A percentile compares a stretch with the other conserved stretches of the same genome.
Conservation (phyloP, 2,888 invertebrate genomes). For the Coleophora deauratella region DNA sequence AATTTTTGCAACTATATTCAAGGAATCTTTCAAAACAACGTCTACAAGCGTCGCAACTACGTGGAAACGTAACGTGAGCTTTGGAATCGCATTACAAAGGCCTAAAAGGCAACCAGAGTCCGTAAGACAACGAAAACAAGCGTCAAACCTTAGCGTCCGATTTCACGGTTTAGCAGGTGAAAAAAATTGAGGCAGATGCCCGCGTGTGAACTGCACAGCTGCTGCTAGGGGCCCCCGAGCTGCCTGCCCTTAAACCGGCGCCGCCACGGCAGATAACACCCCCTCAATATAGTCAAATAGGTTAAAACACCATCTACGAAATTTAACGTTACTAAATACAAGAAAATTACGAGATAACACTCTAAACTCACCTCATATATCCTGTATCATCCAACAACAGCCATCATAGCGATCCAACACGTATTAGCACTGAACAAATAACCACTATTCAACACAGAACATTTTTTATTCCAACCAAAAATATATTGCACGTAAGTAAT, state of each 20-base stretch:
- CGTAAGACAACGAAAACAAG: conserved; percentile 25
- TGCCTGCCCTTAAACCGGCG: conserved; percentile 34
- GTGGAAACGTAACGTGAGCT: conserved; percentile 12
- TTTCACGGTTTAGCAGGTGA: conserved; percentile 13
- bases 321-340: conserved; percentile 26
- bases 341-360: conserved; percentile 18
- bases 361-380: conserved; percentile 50
- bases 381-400: conserved; percentile 68
- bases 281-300: conserved; percentile 53
- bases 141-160: conserved; percentile 13
- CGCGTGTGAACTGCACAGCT: conserved; percentile 22
- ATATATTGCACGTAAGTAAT: conserved; percentile 61
- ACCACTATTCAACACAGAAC: conserved; percentile 70
- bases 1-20: too few relatives aligned
- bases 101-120: conserved; percentile 9
- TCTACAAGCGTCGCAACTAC: too few relatives aligned
- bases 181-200: conserved; percentile 2
- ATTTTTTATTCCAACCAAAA: conserved; percentile 60
- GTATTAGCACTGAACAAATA: conserved; percentile 66
- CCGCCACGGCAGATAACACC: conserved; percentile 42
- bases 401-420: conserved; percentile 61
- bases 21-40: too few relatives aligned
- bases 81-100: conserved; percentile 13
- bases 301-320: conserved; percentile 48
- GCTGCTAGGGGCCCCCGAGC: conserved; percentile 11